Base-by-base conservation (phyloP, 2,113 vertebrate species). In the Forbesichthys agassizii region DNA sequence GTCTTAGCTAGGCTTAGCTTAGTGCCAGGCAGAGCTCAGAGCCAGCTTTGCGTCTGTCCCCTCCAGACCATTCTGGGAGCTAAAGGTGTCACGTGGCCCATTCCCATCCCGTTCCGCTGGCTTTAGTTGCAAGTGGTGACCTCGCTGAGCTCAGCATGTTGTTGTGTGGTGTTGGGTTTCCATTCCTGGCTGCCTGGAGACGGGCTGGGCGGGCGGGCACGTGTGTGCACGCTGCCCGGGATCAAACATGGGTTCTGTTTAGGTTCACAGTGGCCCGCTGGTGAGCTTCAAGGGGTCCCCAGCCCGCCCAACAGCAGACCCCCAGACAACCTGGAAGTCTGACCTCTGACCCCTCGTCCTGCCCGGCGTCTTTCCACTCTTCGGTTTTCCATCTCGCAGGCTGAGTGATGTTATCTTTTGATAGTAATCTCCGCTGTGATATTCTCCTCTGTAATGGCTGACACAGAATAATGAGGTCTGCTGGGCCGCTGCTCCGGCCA, bases 321-420 rank as follows among this genome's bases (percentile, higher is more conserved):
- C 5, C 36, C 36, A 5, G 36, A 42, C 36, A 42, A 42, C 36
- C 36, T 42, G 36, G 36, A 53, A 54, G 63, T 56, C 66, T 18
- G 60, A 65, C 58, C 65, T 71, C 60, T 81, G 84, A 87, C 82
- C 84, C 36, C 36, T 27, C n/a, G 51, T 71, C 57, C 20, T 64
- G 66, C 74, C 74, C 79, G 46, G 48, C 70, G 70, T 63, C 74
- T 57, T 81, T 80, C 27, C 48, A 73, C 82, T 80, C 75, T 84
- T 77, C 79, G 83, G 75, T 88, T 90, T 89, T 90, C 85, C 86
- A 85, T 88, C 86, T 80, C 71, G 33, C 56, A 58, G 55, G 77
- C 74, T 73, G 64, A 72, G 69, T 73, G 83, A 88, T 90, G 72
- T 80, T 91, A 89, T 91, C 87, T 0, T 69, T 68, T 80, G 84